Conservation (phyloP, 2,888 invertebrate genomes). For the Ferdinandea cuprea region DNA sequence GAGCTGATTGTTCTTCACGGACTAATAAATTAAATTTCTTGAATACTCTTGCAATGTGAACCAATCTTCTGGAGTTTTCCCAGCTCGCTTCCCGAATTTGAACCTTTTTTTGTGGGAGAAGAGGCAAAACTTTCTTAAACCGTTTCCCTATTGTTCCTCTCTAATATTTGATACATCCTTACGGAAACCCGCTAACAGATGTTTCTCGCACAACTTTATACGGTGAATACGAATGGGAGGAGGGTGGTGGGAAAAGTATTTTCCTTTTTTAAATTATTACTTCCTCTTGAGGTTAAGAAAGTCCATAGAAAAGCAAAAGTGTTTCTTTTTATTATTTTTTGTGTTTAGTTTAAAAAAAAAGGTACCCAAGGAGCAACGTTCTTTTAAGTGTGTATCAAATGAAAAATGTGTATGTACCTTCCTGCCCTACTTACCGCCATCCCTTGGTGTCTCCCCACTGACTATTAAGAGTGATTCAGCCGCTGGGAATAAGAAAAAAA, state of each 20-base stretch:
- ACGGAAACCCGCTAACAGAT: slow-evolving; percentile 43
- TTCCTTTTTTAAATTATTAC: slow-evolving; percentile 42
- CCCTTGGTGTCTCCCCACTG: slow-evolving; percentile 14
- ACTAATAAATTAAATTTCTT: slow-evolving; percentile 37
- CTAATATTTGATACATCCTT: slow-evolving; percentile 32
- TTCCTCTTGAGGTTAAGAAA: slow-evolving; percentile 66
- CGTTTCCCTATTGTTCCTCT: slow-evolving; percentile 13
- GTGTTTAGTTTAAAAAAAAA: slow-evolving; percentile 1
- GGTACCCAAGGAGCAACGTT: slow-evolving; percentile 28
- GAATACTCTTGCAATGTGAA: slow-evolving; percentile 6
- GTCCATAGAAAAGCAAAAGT: slow-evolving; percentile 19
- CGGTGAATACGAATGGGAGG: background rate
- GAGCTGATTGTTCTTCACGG: slow-evolving; percentile 24
- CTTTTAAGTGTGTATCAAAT: slow-evolving; percentile 40
- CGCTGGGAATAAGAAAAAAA: slow-evolving; percentile 36
- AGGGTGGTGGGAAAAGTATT: background rate
- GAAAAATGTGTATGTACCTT: slow-evolving; percentile 29
- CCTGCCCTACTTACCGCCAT: slow-evolving; percentile 5
- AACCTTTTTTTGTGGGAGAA: too few relatives aligned
- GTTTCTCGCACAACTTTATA: slow-evolving; percentile 24
- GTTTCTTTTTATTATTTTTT: slow-evolving; percentile 10
- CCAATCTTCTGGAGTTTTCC: background rate
- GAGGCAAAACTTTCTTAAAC: slow-evolving; percentile 14
- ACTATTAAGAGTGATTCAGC: slow-evolving; percentile 54
- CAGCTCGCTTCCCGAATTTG: background rate